phyloP scores from a whole-genome alignment of 1,140 invertebrate species.

The Metopolophium dirhodum region DNA sequence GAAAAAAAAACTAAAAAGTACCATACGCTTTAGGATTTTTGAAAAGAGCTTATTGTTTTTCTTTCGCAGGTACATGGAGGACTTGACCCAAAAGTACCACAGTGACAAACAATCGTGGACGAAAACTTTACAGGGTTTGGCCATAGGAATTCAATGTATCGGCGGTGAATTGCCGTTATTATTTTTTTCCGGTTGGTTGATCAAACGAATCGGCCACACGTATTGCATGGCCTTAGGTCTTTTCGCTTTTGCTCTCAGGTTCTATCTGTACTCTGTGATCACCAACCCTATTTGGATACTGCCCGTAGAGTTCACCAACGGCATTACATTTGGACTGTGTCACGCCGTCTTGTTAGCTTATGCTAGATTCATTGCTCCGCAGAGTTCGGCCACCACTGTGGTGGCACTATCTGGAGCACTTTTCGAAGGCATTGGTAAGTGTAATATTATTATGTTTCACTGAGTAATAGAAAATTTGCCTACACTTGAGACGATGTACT shows the following conservation, averaged over 20 bases:
- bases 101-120: conserved; percentile 66
- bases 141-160: conserved; percentile 81
- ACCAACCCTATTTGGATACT: conserved; percentile 82
- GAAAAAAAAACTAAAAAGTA: neutral
- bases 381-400: conserved; percentile 85
- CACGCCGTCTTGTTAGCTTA: conserved; percentile 90
- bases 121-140: conserved; percentile 82
- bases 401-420: conserved; percentile 84
- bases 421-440: conserved; percentile 81
- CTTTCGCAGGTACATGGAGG: conserved; percentile 71
- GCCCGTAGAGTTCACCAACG: conserved; percentile 85
- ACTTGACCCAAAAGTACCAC: conserved; percentile 65
- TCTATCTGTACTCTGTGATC: conserved; percentile 82
- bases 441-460: neutral
- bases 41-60: conserved; percentile 1
- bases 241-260: conserved; percentile 75
- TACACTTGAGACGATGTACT: neutral
- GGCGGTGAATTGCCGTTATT: conserved; percentile 87
- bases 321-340: conserved; percentile 85
- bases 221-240: conserved; percentile 83
- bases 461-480: neutral
- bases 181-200: conserved; percentile 77
- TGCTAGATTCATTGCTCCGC: conserved; percentile 81
- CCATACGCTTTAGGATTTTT: neutral
- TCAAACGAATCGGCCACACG: conserved; percentile 82